These are phyloP conservation scores for Psilopogon haemacephalus DNA, from an alignment of 2,113 vertebrate genomes.

Conservation along the genomic window DNA sequence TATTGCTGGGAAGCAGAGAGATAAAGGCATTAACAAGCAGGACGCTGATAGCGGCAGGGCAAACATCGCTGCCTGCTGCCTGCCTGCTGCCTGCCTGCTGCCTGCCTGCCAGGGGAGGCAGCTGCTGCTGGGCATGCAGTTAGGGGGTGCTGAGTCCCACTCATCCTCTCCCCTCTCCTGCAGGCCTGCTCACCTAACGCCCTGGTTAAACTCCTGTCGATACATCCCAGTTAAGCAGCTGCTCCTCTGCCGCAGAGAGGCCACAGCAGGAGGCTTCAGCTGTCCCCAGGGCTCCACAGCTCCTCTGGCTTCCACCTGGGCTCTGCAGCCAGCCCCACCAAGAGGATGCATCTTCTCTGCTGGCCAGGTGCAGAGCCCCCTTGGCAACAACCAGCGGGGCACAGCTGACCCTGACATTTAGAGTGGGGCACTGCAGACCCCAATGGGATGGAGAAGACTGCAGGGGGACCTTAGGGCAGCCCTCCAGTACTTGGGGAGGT, in stretches of 20 bases:
- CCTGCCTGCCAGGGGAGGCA: background rate
- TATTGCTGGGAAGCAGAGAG: background rate
- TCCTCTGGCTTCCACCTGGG: background rate
- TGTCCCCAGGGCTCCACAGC: background rate
- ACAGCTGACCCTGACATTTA: background rate
- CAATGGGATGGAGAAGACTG: too few relatives aligned
- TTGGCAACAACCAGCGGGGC: background rate
- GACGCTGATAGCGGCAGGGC: background rate
- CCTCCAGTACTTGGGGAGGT: too few relatives aligned
- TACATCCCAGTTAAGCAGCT: background rate
- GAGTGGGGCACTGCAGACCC: too few relatives aligned
- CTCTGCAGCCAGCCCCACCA: background rate
- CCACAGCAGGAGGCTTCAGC: background rate
- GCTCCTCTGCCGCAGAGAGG: background rate
- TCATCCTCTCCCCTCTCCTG: background rate
- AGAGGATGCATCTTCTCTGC: background rate
- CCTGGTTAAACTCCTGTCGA: background rate
- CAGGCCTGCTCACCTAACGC: background rate
- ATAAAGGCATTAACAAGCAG: constrained; percentile 7
- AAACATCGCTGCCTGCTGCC: background rate
- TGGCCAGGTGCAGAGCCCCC: background rate
- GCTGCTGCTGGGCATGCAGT: background rate
- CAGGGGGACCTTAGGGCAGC: too few relatives aligned
- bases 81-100: background rate
- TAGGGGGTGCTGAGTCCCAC: background rate